Percentiles rank a stretch among this genome's conserved stretches.
These are phyloP conservation scores for Heliconius sara DNA, from an alignment of 2,888 invertebrate genomes.

Conservation along the genomic window DNA sequence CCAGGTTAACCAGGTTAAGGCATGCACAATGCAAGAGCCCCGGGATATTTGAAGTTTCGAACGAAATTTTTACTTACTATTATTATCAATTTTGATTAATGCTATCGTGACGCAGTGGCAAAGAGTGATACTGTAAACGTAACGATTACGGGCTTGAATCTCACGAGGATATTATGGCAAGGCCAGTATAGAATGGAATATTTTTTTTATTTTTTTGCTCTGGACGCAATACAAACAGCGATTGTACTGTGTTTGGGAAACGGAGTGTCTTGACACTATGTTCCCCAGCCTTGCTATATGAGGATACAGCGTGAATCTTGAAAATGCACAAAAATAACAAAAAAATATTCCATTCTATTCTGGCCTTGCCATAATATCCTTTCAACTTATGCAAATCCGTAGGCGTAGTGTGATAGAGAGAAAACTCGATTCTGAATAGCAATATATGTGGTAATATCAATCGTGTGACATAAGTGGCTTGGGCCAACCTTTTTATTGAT, in stretches of 20 bases:
- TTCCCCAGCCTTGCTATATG: too few relatives aligned
- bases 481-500: slow-evolving; percentile 69
- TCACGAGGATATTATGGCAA: too few relatives aligned
- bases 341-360: not conserved
- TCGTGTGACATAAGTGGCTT: slow-evolving; percentile 68
- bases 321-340: not conserved
- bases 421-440: slow-evolving; percentile 67
- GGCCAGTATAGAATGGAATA: too few relatives aligned
- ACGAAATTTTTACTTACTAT: slow-evolving; percentile 4
- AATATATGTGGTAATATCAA: slow-evolving; percentile 76
- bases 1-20: slow-evolving; percentile 11
- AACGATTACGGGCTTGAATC: not conserved
- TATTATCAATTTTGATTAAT: not conserved
- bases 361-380: slow-evolving; percentile 38
- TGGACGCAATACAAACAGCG: too few relatives aligned
- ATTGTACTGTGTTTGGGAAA: not conserved
- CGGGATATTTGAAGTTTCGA: not conserved
- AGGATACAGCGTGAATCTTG: not conserved
- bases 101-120: not conserved
- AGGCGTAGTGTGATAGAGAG: slow-evolving; percentile 59
- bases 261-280: not conserved
- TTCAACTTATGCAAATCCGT: slow-evolving; percentile 53
- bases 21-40: slow-evolving; percentile 4
- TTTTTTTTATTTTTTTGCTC: too few relatives aligned
- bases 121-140: not conserved